A percentile compares a stretch with the other conserved stretches of the same genome.
phyloP scores from a whole-genome alignment of 2,888 invertebrate species.

The Tigriopus californicus region DNA sequence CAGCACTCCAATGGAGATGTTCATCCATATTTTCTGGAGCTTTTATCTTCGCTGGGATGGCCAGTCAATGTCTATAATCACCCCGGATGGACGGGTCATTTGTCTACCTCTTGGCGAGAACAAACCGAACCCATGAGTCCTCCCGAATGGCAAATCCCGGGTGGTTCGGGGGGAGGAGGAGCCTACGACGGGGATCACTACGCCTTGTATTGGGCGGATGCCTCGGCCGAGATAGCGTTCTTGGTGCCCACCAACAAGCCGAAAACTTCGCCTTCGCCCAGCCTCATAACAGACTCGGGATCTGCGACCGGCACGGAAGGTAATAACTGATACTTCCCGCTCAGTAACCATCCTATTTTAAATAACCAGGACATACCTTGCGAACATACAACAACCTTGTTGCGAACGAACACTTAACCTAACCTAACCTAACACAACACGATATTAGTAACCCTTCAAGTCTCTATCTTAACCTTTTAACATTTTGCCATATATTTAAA shows the following conservation, averaged over 20 bases:
- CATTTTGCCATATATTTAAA: too few species aligned
- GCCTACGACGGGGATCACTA: slow-evolving; percentile 63
- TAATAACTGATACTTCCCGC: too few species aligned
- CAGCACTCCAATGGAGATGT: slow-evolving; percentile 29
- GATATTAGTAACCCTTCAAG: too few species aligned
- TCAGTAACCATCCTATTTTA: too few species aligned
- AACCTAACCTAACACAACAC: too few species aligned
- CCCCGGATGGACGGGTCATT: slow-evolving; percentile 86
- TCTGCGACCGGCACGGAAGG: not conserved
- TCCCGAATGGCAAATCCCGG: slow-evolving; percentile 10
- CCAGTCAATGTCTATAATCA: slow-evolving; percentile 65
- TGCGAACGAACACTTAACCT: too few species aligned
- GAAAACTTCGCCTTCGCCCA: not conserved
- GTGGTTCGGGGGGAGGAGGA: slow-evolving; percentile 16
- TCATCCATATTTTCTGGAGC: slow-evolving; percentile 37
- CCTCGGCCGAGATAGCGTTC: slow-evolving; percentile 82
- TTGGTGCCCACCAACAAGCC: slow-evolving; percentile 53
- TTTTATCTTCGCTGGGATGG: slow-evolving; percentile 58
- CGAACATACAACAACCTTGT: too few species aligned
- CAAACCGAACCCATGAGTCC: slow-evolving; percentile 6
- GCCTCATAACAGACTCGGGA: not conserved
- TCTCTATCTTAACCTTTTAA: too few species aligned
- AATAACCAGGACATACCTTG: too few species aligned
- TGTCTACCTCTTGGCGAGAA: slow-evolving; percentile 23
- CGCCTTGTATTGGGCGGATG: slow-evolving; percentile 87